Evolutionary conservation across 1,140 invertebrate species (phyloP), one percentile per base, ranked within the genome.

Genomic region (Anadara kagoshimensis): DNA sequence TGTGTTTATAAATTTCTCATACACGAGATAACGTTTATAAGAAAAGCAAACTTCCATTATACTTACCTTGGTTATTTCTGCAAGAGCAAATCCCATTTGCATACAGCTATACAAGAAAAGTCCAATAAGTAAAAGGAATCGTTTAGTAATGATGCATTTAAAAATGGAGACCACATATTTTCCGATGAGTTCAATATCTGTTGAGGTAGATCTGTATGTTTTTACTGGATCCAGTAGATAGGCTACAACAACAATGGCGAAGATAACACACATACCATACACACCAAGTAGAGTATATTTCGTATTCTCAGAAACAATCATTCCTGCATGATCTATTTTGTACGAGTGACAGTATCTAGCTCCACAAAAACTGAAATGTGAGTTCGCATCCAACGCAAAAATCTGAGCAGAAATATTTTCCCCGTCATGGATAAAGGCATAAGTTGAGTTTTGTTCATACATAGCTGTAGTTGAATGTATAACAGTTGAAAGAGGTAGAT

Each of bases 281-380:
- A 83, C 75, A 22, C 82, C 81, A 18, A 83, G 67, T 18, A 87
- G 66, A n/a, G 79, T 78, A 67, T 79, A 86, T 41, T 78, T 70
- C 2, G 78, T 78, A 11, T 53, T 51, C 8, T 62, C 44, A 7
- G 47, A 56, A 11, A 84, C 73, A 1, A 45, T 5, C 18, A 76
- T 56, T 12, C 63, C 51, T 44, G 61, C 59, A 22, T 77, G 66
- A 45, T 62, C 75, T 16, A 81, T 51, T 3, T 74, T 65, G 47
- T 75, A 78, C n/a, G 74, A 75, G 59, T 84, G 78, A 64, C 81
- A 82, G 65, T 78, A 83, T 41, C 69, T 64, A 5, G 76, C 51
- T 4, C 82, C 82, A 68, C 84, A 84, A 20, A 78, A 47, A 44
- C 63, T 24, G 16, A 56, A 54, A 45, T 69, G 53, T 57, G 51